These are phyloP conservation scores for Eudasyphora cyanicolor DNA, from an alignment of 2,888 invertebrate species.

Conservation along the genomic window DNA sequence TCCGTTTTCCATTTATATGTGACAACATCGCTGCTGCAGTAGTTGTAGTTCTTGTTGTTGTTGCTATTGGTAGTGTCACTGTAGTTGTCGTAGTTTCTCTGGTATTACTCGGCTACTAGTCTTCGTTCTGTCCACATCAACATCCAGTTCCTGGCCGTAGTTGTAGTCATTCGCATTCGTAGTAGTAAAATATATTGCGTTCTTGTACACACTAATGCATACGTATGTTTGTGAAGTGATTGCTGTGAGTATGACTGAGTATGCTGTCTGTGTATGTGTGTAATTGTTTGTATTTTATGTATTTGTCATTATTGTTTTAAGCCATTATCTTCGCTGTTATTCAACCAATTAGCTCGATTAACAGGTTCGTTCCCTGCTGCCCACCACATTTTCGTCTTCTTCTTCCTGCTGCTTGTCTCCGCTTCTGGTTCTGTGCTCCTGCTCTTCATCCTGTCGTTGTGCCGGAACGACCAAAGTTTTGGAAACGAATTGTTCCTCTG, in stretches of 20 bases:
- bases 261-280: background rate
- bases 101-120: background rate
- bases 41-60: background rate
- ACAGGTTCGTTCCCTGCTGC: slow-evolving; percentile 68
- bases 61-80: background rate
- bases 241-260: background rate
- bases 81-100: slow-evolving; percentile 6
- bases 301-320: slow-evolving; percentile 62
- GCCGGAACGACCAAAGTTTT: background rate
- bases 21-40: background rate
- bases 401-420: background rate
- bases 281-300: slow-evolving; percentile 42
- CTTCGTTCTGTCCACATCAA: background rate
- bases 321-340: slow-evolving; percentile 70
- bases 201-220: no score
- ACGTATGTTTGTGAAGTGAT: no score
- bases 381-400: background rate
- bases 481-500: background rate
- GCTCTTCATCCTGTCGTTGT: no score
- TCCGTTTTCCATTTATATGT: background rate
- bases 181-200: no score
- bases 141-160: background rate
- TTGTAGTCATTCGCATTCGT: background rate
- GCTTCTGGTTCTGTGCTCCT: no score
- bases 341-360: slow-evolving; percentile 76